Base-by-base conservation (phyloP, 1,140 invertebrate genomes). In the Octopus sinensis region DNA sequence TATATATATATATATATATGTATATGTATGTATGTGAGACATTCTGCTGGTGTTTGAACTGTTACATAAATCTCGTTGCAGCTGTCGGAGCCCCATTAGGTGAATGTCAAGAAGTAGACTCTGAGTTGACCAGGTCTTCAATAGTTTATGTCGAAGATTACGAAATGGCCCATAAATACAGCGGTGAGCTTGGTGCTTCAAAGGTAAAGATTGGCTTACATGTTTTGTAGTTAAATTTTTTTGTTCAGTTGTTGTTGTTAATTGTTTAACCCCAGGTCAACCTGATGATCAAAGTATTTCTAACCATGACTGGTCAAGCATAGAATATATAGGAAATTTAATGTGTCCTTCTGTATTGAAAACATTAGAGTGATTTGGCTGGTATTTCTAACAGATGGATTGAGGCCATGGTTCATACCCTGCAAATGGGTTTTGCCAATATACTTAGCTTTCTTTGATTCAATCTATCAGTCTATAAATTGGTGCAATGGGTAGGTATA, bases 181-280 rank as follows among this genome's bases (percentile, higher is more conserved):
- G 90, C 85, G 91, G 91, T 23, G 88, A 91, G 84, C 84, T 91
- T 52, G 90, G 91, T 30, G 51, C 89, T 7, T 86, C 88, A 43
- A 84, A 88, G 85, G 90, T 91, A 80, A 81, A 51, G 62, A 62
- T 54, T 23, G 0, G 12, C 68, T 78, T 62, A 10, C 13, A 4
- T 76, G 5, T 81, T 54, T 62, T 62, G 9, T 62, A 12, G 0
- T 4, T 17, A 12, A 9, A 12, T 62, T 62, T 62, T 12, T 17
- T 62, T 9, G 17, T 12, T 12, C 9, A 12, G 9, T 12, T 62
- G 9, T 62, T 62, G 9, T 17, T 62, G 56, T 62, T 62, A 12
- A 62, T 62, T 17, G 17, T 62, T 12, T 17, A 62, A 12, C 9
- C 56, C 17, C 9, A 17, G 9, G 9, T 62, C 56, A 9, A 62